Percentiles rank a stretch among this genome's conserved stretches.
Evolutionary conservation across 2,797 vertebrate species (phyloP).

Genomic region (Poecile montanus): DNA sequence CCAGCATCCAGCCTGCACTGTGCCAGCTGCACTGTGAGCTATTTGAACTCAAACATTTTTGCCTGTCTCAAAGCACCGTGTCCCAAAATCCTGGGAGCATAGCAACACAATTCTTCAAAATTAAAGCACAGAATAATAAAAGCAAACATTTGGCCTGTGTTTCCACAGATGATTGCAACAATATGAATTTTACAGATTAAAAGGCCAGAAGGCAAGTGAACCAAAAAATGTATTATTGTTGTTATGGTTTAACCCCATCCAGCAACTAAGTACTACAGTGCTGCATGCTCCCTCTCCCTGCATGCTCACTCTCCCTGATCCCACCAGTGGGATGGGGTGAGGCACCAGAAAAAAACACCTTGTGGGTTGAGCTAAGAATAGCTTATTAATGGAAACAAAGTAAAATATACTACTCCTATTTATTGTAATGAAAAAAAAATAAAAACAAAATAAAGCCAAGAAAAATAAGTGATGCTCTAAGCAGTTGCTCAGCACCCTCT

Average conservation of each 20-base stretch:
- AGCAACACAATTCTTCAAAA: background rate
- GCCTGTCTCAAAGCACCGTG: background rate
- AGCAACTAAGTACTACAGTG: background rate
- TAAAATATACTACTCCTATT: background rate
- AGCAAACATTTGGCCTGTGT: background rate
- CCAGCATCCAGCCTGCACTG: background rate
- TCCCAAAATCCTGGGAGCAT: background rate
- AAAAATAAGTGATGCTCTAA: background rate
- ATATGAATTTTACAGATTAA: slow-evolving; percentile 3
- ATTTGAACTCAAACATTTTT: background rate
- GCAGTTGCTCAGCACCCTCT: background rate
- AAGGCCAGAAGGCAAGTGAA: slow-evolving; percentile 10
- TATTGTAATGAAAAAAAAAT: background rate
- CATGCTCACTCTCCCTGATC: background rate
- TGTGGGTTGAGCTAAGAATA: background rate
- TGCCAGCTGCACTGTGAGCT: background rate
- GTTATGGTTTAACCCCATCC: background rate
- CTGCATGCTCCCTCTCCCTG: background rate
- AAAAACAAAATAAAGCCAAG: background rate
- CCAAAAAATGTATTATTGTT: background rate
- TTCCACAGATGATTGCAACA: background rate
- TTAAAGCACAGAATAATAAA: slow-evolving; percentile 16
- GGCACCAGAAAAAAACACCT: background rate
- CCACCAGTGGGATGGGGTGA: background rate
- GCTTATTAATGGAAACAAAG: background rate